Base-by-base conservation (phyloP, 1,140 invertebrate genomes). In the Teleopsis dalmanni region DNA sequence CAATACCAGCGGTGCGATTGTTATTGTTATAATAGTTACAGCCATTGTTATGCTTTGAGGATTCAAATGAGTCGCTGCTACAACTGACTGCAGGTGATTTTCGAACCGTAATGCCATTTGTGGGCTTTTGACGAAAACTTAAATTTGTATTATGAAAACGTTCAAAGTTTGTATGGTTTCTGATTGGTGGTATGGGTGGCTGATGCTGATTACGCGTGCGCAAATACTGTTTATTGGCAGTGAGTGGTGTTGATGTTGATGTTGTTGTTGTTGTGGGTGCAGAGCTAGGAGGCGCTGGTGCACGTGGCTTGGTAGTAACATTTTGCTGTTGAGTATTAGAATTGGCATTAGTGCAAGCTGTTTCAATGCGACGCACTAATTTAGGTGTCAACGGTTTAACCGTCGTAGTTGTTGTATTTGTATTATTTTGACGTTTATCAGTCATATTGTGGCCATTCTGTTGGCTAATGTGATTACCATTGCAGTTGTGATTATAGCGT, bases 331-430 rank as follows among this genome's bases (percentile, higher is more conserved):
- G 48, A 33, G 42, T 44, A 3, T 10, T 47, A 4, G 14, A 8
- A 26, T 35, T 22, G 19, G n/a, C 11, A 22, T 36, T 34, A 13
- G 29, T 35, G 43, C 42, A 68, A 22, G 62, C 53, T 29, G 47
- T 55, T 49, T 69, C 65, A 26, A 69, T 69, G 43, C 65, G 59
- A 9, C 65, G 56, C 16, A 66, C 62, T 7, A 69, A 43, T 34
- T 69, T 69, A 10, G 65, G 65, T 14, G 65, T 69, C 25, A 69
- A 34, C 8, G 65, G 65, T 22, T 69, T 66, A 1, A 68, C 55
- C 16, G 43, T 60, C 27, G 35, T 29, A 29, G 48, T 52, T 44
- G 29, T 6, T 29, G 31, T 43, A n/a, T n/a, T n/a, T 37, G 11
- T 22, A 54, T 18, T 54, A 46, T 26, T 27, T 19, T 51, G 38